Conservation (phyloP, 2,888 invertebrate species). For the Cristatella mucedo region DNA sequence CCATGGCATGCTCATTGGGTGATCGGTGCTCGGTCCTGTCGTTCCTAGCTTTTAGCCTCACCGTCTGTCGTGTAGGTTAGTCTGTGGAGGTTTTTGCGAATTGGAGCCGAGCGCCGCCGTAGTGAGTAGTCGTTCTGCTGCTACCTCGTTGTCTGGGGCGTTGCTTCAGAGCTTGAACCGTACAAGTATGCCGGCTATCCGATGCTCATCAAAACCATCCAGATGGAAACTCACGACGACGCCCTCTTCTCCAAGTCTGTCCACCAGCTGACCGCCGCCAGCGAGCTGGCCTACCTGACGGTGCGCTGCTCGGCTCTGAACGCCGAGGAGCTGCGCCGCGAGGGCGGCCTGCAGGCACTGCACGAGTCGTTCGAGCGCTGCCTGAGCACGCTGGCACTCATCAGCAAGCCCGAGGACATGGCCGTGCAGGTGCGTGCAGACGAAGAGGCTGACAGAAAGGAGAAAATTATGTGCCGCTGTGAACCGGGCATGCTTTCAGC, state of each 20-base stretch:
- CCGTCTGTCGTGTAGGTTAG: too few relatives aligned
- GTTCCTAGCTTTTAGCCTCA: too few relatives aligned
- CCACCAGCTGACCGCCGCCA: conserved; percentile 68
- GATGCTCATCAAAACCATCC: conserved; percentile 83
- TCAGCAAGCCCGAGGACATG: conserved; percentile 59
- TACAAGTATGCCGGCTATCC: conserved; percentile 99
- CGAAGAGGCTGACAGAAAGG: too few relatives aligned
- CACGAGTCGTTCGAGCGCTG: conserved; percentile 83
- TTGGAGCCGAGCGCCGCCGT: too few relatives aligned
- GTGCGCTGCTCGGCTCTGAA: conserved; percentile 89
- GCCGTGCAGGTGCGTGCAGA: conserved; percentile 52
- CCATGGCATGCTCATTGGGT: too few relatives aligned
- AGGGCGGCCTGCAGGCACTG: conserved; percentile 59
- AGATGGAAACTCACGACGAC: conserved; percentile 79
- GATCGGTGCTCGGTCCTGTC: too few relatives aligned
- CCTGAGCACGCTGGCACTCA: conserved; percentile 68
- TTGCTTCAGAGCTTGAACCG: conserved; percentile 52
- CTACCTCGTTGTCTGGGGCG: too few relatives aligned
- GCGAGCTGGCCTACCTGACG: conserved; percentile 72
- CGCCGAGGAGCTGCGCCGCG: conserved; percentile 86
- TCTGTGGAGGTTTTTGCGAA: too few relatives aligned
- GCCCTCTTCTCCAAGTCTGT: conserved; percentile 66
- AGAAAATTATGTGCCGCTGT: too few relatives aligned
- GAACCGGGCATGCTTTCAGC: too few relatives aligned
- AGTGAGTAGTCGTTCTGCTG: too few relatives aligned